Evolutionary conservation across 2,888 invertebrate species (phyloP).

Genomic region (Thecocarcelia acutangulata): DNA sequence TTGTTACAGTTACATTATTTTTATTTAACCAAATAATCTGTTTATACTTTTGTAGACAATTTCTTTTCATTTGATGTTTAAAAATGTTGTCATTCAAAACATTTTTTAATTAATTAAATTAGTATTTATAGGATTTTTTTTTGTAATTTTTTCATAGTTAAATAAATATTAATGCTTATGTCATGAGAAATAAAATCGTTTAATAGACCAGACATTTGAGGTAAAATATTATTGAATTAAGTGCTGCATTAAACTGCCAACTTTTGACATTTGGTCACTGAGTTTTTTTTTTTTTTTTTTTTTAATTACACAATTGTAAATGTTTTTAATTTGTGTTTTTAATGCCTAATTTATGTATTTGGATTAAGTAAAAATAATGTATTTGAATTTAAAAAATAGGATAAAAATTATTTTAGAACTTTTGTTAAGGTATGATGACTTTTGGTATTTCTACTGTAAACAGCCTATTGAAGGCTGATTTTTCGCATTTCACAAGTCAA

Average conservation of each 20-base stretch:
- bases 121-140: background rate
- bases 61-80: slow-evolving; percentile 10
- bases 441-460: no score
- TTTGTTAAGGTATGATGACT: no score
- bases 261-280: slow-evolving; percentile 1
- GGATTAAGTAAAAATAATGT: no score
- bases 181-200: background rate
- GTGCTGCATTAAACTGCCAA: background rate
- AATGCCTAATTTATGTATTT: no score
- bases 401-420: no score
- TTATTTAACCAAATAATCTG: slow-evolving; percentile 24
- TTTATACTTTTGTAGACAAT: background rate
- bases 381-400: no score
- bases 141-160: background rate
- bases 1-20: slow-evolving; percentile 31
- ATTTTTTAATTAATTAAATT: slow-evolving; percentile 19
- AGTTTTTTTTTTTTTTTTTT: background rate
- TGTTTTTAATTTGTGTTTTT: no score
- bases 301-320: background rate
- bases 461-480: no score
- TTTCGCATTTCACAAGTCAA: no score
- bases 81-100: slow-evolving; percentile 17
- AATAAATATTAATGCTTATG: background rate
- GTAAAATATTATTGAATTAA: slow-evolving; percentile 7
- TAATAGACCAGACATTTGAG: slow-evolving; percentile 1